phyloP scores from a whole-genome alignment of 2,113 vertebrate genomes.

The Rhabdornis inornatus region DNA sequence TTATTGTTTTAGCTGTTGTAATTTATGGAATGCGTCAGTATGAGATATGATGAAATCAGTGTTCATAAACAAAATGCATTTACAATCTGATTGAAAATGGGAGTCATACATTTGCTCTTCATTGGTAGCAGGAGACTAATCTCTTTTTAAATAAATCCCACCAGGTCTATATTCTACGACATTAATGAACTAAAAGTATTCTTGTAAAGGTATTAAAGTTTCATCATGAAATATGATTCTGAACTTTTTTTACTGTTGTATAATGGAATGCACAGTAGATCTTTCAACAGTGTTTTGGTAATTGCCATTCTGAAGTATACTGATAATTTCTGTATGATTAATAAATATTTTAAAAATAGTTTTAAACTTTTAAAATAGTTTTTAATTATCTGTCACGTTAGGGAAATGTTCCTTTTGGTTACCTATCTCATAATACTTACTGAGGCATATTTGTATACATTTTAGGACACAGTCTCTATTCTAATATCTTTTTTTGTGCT shows the following conservation, averaged over 20 bases:
- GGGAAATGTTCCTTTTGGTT: not conserved
- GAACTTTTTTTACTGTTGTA: not conserved
- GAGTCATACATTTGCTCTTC: not conserved
- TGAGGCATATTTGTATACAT: not conserved
- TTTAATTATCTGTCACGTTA: not conserved
- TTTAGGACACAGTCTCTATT: not conserved
- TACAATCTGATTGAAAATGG: not conserved
- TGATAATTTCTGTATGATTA: not conserved
- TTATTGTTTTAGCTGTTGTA: not conserved
- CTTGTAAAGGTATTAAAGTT: not conserved
- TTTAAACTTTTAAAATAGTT: too few relatives aligned
- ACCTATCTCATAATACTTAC: not conserved
- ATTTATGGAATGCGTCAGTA: not conserved
- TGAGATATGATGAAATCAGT: not conserved
- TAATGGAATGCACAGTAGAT: not conserved
- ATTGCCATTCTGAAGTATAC: not conserved
- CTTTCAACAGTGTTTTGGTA: not conserved
- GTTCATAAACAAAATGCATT: not conserved
- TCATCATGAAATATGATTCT: not conserved
- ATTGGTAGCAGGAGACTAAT: not conserved
- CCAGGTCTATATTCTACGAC: not conserved
- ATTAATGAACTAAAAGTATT: not conserved
- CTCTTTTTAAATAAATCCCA: not conserved
- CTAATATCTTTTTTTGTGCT: not conserved
- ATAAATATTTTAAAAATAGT: too few relatives aligned